Evolutionary conservation across 2,888 invertebrate genomes (phyloP), one percentile per base, ranked within the genome.

Genomic region (Brenthis daphne): DNA sequence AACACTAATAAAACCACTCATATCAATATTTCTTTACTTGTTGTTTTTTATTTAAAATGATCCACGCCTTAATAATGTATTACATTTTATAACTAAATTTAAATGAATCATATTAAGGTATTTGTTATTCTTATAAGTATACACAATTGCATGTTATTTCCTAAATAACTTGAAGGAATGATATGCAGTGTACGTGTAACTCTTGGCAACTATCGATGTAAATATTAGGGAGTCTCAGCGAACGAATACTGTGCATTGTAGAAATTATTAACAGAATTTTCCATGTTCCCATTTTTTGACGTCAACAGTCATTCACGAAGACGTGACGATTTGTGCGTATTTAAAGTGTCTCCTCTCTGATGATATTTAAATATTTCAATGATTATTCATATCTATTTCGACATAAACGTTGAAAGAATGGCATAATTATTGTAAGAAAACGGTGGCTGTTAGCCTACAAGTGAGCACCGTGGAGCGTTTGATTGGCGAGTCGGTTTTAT

Each of bases 221-320:
- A 68, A 72, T 72, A 69, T 64, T 48, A 69, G 55, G 65, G 55
- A 67, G 14, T 60, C 43, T 16, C 51, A 29, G 64, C 24, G 24
- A 51, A 64, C 20, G 29, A 55, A 24, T 61, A 20, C 63, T 53
- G 53, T 16, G 14, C 20, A 14, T 57, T 65, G 56, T 56, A 56
- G 48, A 64, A 70, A 69, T 63, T 65, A 68, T 67, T 70, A 76
- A 75, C 67, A 60, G 65, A 65, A 63, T 61, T 72, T 70, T 75
- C 61, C 68, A 69, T 67, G 51, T 67, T 47, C 63, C 69, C 71
- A 69, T 50, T 43, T 37, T 43, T 77, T 86, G 86, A 89, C 90
- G 89, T 90, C 87, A 87, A 67, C 78, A 67, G 81, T 82, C 92
- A 92, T 91, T 91, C 90, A 91, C 86, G 84, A 89, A 84, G 77